Conservation (phyloP, 2,113 vertebrate species). For the Oreocharis arfaki region DNA sequence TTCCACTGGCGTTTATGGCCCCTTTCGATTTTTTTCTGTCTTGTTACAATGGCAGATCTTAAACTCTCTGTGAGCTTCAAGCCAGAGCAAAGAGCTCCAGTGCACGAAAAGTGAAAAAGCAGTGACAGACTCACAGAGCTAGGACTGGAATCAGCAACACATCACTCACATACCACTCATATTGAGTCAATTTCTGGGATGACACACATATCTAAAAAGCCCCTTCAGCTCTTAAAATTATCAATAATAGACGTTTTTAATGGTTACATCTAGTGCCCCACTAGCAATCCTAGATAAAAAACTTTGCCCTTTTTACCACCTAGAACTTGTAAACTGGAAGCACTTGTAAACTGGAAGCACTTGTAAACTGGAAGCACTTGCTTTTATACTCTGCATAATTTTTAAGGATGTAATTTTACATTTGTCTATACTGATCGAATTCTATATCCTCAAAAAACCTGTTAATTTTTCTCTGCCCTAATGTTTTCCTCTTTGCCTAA, state of each 20-base stretch:
- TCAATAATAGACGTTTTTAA: neutral
- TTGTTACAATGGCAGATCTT: neutral
- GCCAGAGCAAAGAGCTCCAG: neutral
- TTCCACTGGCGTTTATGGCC: neutral
- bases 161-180: neutral
- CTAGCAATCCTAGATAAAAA: neutral
- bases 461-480: neutral
- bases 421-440: neutral
- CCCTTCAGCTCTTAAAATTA: neutral
- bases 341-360: neutral
- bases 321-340: neutral
- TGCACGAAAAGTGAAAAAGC: neutral
- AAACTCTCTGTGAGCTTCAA: neutral
- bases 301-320: neutral
- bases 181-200: neutral
- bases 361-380: neutral
- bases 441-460: neutral
- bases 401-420: neutral
- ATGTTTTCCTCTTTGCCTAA: neutral
- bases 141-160: neutral
- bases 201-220: neutral
- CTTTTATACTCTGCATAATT: neutral
- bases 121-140: neutral
- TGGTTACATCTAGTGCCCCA: neutral
- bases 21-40: neutral